A percentile compares a stretch with the other conserved stretches of the same genome.
Evolutionary conservation across 2,888 invertebrate species (phyloP).

Genomic region (Rhodophaea formosa): DNA sequence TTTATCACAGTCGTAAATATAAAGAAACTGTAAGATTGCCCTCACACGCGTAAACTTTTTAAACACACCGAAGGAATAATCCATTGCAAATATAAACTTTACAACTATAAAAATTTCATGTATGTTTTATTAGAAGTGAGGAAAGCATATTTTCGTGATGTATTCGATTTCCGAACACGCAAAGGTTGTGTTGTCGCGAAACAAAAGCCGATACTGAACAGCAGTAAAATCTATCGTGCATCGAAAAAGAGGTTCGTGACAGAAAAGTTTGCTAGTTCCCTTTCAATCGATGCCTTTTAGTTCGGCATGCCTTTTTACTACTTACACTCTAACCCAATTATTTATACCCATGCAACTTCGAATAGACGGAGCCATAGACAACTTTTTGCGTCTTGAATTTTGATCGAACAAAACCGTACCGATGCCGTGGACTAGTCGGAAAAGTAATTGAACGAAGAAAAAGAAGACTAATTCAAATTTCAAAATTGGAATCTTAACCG

Average conservation of each 20-base stretch:
- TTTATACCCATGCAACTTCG: constrained; percentile 53
- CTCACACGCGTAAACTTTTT: constrained; percentile 54
- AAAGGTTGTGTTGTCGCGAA: constrained; percentile 31
- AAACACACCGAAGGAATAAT: constrained; percentile 54
- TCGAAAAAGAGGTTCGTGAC: constrained; percentile 67
- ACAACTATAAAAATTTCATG: constrained; percentile 24
- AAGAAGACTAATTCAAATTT: constrained; percentile 40
- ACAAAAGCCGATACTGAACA: constrained; percentile 55
- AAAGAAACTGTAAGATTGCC: constrained; percentile 55
- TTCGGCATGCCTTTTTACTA: constrained; percentile 47
- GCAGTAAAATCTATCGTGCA: constrained; percentile 75
- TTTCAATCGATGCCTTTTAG: constrained; percentile 69
- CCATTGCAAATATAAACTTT: constrained; percentile 36
- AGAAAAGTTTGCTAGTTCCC: constrained; percentile 57
- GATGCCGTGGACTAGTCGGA: constrained; percentile 2
- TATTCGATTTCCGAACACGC: constrained; percentile 27
- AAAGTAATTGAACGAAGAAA: constrained; percentile 20
- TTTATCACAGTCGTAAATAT: constrained; percentile 76
- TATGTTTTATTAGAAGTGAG: constrained; percentile 27
- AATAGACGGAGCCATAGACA: constrained; percentile 11
- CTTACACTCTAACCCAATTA: constrained; percentile 59
- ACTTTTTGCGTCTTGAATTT: constrained; percentile 14
- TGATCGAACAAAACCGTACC: constrained; percentile 7
- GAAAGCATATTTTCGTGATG: constrained; percentile 39
- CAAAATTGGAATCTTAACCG: constrained; percentile 34